Base-by-base conservation (phyloP, 2,113 vertebrate species). In the Myiozetetes cayanensis region DNA sequence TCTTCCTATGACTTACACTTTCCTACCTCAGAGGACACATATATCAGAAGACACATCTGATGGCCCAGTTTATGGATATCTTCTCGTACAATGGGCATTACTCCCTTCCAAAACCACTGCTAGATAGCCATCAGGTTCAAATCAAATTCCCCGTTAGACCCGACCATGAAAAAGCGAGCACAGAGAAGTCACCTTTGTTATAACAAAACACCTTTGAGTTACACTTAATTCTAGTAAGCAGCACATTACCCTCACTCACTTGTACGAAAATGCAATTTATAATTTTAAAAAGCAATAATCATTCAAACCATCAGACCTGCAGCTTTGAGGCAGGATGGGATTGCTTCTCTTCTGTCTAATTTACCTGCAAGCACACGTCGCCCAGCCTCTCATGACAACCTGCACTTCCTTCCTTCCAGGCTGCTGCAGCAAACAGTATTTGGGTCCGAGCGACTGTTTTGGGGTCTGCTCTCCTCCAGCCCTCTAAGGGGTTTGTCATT, bases 1-100 rank as follows among this genome's bases (percentile, higher is more conserved):
- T 93, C 90, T 87, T 94, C 75, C 79, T 90, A 47, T 92, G 90
- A 94, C 85, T 90, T 94, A 93, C 56, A 70, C 66, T 93, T 93
- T 85, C 80, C 91, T 94, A 77, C 82, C 85, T 85, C 89, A 91
- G 67, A 93, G 84, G 87, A 88, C 75, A 65, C 14, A 6, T 53
- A 7, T 88, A 95, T 90, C 85, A 88, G 70, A 49, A 82, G 90
- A 41, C 67, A 46, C 17, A 92, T 87, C 70, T 63, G 70, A 75
- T 67, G 58, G 66, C 61, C 86, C 76, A 33, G 41, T 81, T 93
- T 89, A 85, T 73, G 77, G 79, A 44, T 63, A 56, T 67, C 83
- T 68, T 88, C 47, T 78, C 5, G 0, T 71, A 72, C 56, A 58
- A 58, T 14, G 85, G 43, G 43, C 24, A 68, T 70, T 37, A 14